Conservation (phyloP, 2,797 vertebrate genomes). For the Psittacula derbiana region DNA sequence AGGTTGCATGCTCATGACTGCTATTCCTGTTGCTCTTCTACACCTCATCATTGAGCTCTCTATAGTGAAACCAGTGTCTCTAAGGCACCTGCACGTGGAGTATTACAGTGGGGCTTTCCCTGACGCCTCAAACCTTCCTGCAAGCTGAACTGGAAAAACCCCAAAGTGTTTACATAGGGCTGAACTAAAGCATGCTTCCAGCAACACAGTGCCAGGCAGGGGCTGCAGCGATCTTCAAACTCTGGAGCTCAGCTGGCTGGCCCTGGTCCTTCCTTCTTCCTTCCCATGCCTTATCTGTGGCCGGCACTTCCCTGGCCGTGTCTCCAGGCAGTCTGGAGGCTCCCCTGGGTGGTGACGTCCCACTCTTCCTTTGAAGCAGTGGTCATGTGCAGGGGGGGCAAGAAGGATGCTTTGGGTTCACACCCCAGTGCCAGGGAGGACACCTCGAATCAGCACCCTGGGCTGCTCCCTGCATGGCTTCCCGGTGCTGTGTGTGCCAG, state of each 20-base stretch:
- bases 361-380: not conserved
- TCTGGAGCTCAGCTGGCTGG: not conserved
- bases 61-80: accelerated
- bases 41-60: not conserved
- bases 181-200: not conserved
- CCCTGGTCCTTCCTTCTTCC: constrained; percentile 13
- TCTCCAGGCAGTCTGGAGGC: not conserved
- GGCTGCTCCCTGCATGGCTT: not conserved
- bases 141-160: not conserved
- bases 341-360: not conserved
- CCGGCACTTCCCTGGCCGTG: not conserved
- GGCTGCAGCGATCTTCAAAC: not conserved
- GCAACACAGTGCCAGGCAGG: not conserved
- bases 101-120: not conserved
- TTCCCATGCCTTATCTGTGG: not conserved
- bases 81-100: not conserved
- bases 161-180: not conserved
- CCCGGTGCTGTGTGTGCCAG: accelerated
- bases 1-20: accelerated
- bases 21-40: not conserved
- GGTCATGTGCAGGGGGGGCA: not conserved
- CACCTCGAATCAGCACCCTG: not conserved
- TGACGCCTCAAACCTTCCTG: not conserved
- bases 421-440: not conserved
- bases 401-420: not conserved